Evolutionary conservation across 2,888 invertebrate species (phyloP), one percentile per base, ranked within the genome.

Genomic region (Lasioglossum calceatum): DNA sequence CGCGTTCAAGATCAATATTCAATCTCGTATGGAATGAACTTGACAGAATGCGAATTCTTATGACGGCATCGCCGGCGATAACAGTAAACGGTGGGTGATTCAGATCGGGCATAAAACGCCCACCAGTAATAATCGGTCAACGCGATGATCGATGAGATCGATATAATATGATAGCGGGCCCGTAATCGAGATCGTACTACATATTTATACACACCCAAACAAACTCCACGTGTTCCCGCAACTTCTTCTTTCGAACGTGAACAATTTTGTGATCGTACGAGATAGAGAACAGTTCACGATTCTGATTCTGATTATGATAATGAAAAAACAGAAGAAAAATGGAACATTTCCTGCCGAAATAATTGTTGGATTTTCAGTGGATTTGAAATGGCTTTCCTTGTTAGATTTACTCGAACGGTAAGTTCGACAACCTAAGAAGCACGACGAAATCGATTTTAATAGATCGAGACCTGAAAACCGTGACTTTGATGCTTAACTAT

Each of bases 401-500:
- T 8, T 47, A 47, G 47, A 5, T 47, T 47, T 47, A 16, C 23
- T 39, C 70, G 70, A 70, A 70, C 10, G 23, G 2, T 19, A 39
- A 12, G 70, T 70, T 70, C 39, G 12, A 70, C 32, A 47, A 77
- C 77, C 64, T 32, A 32, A 32, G 14, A n/a, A 23, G 44, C 36
- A 16, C 16, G 36, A 32, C 44, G 42, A n/a, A 47, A 73, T 23
- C 73, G 44, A 84, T 61, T 54, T 5, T 14, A 64, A 36, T 12
- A 12, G 50, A 27, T 79, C n/a, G 54, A 80, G 75, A 86, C 85
- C 79, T 71, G 76, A 71, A 82, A 86, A 82, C 79, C 83, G 61
- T 87, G 84, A 87, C 84, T 79, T 87, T 87, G 73, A 67, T n/a
- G 32, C 70, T 32, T 47, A 67, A n/a, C 67, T 70, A 70, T 36